Evolutionary conservation across 2,797 vertebrate species (phyloP).

Genomic region (Scolopax bukidnonensis): DNA sequence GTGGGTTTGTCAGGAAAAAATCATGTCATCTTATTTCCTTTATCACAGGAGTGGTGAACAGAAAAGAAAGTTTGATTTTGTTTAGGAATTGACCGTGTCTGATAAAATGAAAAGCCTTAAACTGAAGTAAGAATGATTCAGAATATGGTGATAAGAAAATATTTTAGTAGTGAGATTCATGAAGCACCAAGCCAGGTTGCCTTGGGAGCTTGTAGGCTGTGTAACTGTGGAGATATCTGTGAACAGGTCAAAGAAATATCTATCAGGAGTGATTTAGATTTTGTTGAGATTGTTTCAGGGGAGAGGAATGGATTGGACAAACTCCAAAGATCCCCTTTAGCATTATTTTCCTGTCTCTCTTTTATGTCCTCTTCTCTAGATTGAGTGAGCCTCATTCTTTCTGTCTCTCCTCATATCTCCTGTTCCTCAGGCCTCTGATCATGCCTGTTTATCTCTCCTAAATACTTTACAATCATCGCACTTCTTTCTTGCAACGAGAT

Average conservation of each 20-base stretch:
- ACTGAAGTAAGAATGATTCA: neutral
- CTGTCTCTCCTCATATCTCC: neutral
- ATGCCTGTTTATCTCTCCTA: neutral
- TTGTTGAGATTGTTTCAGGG: neutral
- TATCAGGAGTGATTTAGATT: slow-evolving; percentile 7
- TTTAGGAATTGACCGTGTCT: neutral
- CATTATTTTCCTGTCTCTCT: neutral
- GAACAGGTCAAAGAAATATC: neutral
- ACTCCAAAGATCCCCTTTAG: neutral
- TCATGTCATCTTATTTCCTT: neutral
- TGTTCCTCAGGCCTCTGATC: neutral
- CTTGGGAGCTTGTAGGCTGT: neutral
- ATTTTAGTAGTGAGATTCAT: neutral
- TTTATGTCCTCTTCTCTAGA: neutral
- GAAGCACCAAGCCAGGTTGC: neutral
- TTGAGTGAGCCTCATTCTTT: neutral
- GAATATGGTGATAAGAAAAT: neutral
- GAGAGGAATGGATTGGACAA: neutral
- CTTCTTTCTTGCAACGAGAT: neutral
- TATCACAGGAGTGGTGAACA: neutral
- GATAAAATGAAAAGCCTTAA: neutral
- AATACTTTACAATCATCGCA: neutral
- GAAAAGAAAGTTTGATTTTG: neutral
- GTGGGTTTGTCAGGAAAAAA: neutral
- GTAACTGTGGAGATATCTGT: neutral